Evolutionary conservation across 2,888 invertebrate species (phyloP), one percentile per base, ranked within the genome.

Genomic region (Andrena chrysosceles): DNA sequence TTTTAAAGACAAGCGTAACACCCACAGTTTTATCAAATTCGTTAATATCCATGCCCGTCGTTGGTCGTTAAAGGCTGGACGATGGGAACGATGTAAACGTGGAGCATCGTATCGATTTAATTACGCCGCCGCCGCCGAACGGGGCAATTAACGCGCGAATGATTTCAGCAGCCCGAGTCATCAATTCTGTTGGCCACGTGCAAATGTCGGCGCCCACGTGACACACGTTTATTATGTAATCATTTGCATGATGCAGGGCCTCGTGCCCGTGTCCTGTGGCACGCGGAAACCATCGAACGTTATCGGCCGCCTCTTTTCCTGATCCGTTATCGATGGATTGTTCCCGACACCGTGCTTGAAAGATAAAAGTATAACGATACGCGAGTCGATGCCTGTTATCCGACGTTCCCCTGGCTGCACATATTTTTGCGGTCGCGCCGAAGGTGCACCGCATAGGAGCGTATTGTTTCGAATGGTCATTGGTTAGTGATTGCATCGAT

Each of bases 91-190:
- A 26, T 63, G 26, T 42, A 42, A 26, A 60, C 33, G 64, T 29
- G 20, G 54, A 48, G 49, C 67, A 63, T 63, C 35, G 67, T 73
- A 81, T 80, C 80, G 70, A 81, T 81, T 79, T 74, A 83, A 81
- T 81, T 76, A 67, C 67, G 56, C 7, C 20, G 35, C 7, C 20
- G 35, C 20, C 49, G 56, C 13, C 59, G 82, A 76, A 63, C 75
- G 67, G 68, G 68, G 63, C 49, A 81, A 81, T 83, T 81, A 83
- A 81, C 81, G 67, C 81, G 56, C 66, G 56, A 66, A 66, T 71
- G 70, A 82, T 82, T 80, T 82, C 81, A 80, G 69, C 70, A 70
- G 79, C 7, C 68, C 2, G 35, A 8, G 56, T 59, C 67, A 78
- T 81, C 73, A 68, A 62, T 59, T 60, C 23, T 26, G n/a, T 23